Evolutionary conservation across 2,888 invertebrate species (phyloP), one percentile per base, ranked within the genome.

Genomic region (Drosophila picticornis): DNA sequence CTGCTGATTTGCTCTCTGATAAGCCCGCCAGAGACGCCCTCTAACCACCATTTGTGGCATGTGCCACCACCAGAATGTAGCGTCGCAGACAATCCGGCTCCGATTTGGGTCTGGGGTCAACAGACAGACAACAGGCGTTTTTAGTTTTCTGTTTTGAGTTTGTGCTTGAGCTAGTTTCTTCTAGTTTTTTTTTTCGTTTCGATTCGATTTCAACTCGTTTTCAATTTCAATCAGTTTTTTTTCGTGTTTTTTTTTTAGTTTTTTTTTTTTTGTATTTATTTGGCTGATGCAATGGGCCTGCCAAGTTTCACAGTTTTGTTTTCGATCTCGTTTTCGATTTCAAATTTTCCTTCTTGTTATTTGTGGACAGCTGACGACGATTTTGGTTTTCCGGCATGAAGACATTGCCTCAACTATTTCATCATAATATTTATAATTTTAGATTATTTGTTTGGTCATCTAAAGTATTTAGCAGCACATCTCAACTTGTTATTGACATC

Each of bases 121-220:
- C n/a, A 43, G 51, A 40, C 36, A 32, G 5, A 16, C 32, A 25
- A 13, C 13, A 13, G 34, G 0, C 22, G 34, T 19, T 53, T 34
- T 52, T 34, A 16, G 25, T 25, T 32, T 32, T 22, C 11, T 34
- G 38, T 48, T 46, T 63, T 61, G 10, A 29, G 27, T 51, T 72
- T 79, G 78, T 72, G 76, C 80, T 77, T 80, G 77, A 80, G 74
- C 77, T 77, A 80, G 77, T 77, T 79, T 75, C 13, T 40, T 25
- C 19, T 27, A 19, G 16, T 11, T 50, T 50, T 50, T 25, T 6
- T 25, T 50, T 61, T 66, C 36, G 36, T 32, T 52, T 71, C 36
- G 51, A n/a, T 52, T 6, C 29, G 29, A 11, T n/a, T 11, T 32
- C 22, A 36, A 55, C 19, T 51, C 34, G 52, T 40, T 67, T 53